Percentiles rank a stretch among this genome's conserved stretches.
These are phyloP conservation scores for Aurelia sp. DNA, from an alignment of 30 jellyfish, hydroid and myxozoan species.

Conservation along the genomic window DNA sequence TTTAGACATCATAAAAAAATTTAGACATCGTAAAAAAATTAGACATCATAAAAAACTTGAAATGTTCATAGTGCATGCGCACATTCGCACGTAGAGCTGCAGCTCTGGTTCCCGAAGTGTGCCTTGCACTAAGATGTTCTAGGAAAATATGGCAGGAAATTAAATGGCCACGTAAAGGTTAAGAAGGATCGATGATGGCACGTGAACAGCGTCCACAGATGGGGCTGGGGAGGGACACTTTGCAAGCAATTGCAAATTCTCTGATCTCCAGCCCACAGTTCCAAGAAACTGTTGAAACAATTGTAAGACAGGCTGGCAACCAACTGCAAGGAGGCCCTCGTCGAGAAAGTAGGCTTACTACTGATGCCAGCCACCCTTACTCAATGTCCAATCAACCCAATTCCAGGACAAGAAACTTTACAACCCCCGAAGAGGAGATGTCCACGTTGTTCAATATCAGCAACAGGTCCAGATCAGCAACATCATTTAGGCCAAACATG, in stretches of 20 bases:
- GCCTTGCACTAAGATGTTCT: too few species aligned
- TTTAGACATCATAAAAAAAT: too few species aligned
- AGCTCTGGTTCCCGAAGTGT: too few species aligned
- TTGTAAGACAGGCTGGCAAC: background rate
- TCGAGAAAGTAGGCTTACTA: background rate
- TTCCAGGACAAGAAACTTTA: too few species aligned
- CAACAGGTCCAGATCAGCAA: background rate
- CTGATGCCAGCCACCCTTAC: background rate
- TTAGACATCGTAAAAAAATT: too few species aligned
- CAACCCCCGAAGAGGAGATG: too few species aligned
- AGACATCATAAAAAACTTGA: too few species aligned
- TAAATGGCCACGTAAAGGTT: too few species aligned
- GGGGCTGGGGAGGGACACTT: background rate
- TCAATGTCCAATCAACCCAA: too few species aligned
- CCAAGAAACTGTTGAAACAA: background rate
- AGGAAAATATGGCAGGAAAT: too few species aligned
- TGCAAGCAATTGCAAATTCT: background rate
- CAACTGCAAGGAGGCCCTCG: background rate
- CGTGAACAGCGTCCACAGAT: background rate
- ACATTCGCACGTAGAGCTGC: too few species aligned
- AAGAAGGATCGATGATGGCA: background rate
- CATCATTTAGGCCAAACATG: background rate
- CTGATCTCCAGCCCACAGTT: background rate
- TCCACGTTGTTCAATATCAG: background rate
- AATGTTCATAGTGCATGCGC: too few species aligned